Evolutionary conservation across 2,888 invertebrate species (phyloP), one percentile per base, ranked within the genome.

Genomic region (Iselma pallidipennis): DNA sequence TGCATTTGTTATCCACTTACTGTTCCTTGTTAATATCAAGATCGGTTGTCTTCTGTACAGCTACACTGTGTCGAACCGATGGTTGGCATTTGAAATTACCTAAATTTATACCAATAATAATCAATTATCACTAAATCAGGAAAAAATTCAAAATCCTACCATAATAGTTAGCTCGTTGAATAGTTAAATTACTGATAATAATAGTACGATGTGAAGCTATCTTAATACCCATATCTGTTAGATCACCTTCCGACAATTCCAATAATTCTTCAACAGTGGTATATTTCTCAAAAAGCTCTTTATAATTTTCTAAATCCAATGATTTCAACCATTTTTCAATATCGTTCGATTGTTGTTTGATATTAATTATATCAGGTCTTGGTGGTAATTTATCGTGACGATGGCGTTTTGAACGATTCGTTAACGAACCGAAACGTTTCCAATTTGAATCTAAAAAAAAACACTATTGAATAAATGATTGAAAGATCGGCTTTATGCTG

Each of bases 131-230:
- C n/a, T 23, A 50, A 26, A 51, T 4, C 28, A 28, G 25, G 12
- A 10, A 51, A 51, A n/a, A n/a, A n/a, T n/a, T n/a, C n/a, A 23
- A 25, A 51, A 51, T 66, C 73, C 83, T 80, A 81, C 86, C 85
- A 64, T 86, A 81, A 55, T 85, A 85, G 77, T 89, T 89, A 23
- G 86, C 85, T 42, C 86, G 82, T 4, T 89, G 82, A 7, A 86
- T 84, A n/a, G 87, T 83, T 55, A 90, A 80, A 76, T 87, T 89
- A 31, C 87, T 85, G 64, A 88, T 84, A 68, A 90, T 86, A 70
- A 85, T 83, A 1, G 88, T 87, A 28, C 89, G 80, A 78, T 90
- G 89, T 14, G 85, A 85, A 2, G 87, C 83, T 71, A 87, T 87
- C 66, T 85, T 85, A 29, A 90, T 83, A 0, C 89, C 89, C 61